Conservation (phyloP, 2,113 vertebrate genomes). For the Strix uralensis region DNA sequence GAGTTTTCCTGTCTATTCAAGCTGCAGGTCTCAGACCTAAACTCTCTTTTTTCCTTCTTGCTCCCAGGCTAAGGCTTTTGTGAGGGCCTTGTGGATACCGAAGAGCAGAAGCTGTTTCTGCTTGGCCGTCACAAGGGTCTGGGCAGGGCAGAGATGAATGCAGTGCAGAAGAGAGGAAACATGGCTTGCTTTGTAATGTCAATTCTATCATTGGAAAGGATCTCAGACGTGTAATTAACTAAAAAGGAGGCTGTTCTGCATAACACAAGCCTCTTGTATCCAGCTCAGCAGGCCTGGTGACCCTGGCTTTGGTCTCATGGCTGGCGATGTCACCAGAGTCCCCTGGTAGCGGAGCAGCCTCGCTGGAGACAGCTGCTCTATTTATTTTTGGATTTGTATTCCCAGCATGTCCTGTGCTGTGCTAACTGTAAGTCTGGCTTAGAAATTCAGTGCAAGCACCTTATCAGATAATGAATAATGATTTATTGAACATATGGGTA, state of each 20-base stretch:
- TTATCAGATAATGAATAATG: slow-evolving; percentile 73
- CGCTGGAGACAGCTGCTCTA: slow-evolving; percentile 21
- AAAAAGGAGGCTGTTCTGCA: slow-evolving; percentile 21
- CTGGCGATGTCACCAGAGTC: not conserved
- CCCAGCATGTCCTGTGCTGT: slow-evolving; percentile 1
- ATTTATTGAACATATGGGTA: slow-evolving; percentile 70
- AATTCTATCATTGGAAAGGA: not conserved
- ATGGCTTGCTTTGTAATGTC: not conserved
- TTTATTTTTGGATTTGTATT: slow-evolving; percentile 58
- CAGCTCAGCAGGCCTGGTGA: not conserved
- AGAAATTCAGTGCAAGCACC: slow-evolving; percentile 46
- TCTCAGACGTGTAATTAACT: not conserved
- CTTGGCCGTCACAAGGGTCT: not conserved
- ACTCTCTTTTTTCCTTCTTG: not conserved
- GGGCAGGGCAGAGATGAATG: not conserved
- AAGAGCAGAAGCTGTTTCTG: not conserved
- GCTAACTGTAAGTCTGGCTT: slow-evolving; percentile 40
- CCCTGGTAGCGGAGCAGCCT: not conserved
- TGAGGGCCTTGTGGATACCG: not conserved
- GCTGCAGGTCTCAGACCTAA: not conserved
- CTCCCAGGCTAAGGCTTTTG: not conserved
- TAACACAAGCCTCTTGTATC: slow-evolving; percentile 7
- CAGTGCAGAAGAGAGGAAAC: not conserved
- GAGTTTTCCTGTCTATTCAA: not conserved
- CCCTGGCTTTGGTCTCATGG: slow-evolving; percentile 6